Evolutionary conservation across 2,888 invertebrate species (phyloP).

Genomic region (Coelinius sp.): DNA sequence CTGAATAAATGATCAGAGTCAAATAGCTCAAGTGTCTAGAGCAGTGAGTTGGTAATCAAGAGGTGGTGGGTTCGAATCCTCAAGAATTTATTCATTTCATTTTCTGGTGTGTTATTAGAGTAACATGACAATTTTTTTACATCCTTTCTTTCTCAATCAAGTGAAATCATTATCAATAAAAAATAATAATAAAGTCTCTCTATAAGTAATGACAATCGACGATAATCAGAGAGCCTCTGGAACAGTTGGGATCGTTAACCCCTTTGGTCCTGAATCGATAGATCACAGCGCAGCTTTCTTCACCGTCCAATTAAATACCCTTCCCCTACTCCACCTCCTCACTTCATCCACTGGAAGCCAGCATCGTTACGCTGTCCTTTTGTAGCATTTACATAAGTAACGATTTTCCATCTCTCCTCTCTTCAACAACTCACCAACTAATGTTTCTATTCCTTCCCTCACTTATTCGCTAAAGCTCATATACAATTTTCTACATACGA

Average conservation of each 20-base stretch:
- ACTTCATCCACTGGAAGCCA: background rate
- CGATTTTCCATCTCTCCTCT: constrained; percentile 42
- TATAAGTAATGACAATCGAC: constrained; percentile 9
- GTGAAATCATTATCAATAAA: background rate
- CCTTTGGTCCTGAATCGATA: constrained; percentile 44
- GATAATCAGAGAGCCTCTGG: constrained; percentile 4
- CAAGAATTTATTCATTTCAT: no score
- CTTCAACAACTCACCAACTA: constrained; percentile 38
- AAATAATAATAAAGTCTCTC: background rate
- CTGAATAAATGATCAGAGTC: no score
- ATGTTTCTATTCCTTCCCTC: constrained; percentile 48
- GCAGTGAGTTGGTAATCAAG: no score
- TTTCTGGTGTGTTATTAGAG: no score
- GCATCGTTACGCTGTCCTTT: constrained; percentile 51
- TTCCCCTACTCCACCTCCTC: background rate
- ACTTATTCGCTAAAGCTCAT: constrained; percentile 21
- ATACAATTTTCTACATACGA: background rate
- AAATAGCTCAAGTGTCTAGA: no score
- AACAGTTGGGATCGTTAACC: constrained; percentile 46
- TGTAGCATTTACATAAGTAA: constrained; percentile 53
- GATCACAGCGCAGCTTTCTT: constrained; percentile 52
- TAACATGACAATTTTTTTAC: no score
- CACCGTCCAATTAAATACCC: constrained; percentile 51
- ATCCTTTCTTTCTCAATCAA: no score
- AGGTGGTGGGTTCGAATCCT: no score